Conservation (phyloP, 2,113 vertebrate genomes). For the Balaenoptera acutorostrata region DNA sequence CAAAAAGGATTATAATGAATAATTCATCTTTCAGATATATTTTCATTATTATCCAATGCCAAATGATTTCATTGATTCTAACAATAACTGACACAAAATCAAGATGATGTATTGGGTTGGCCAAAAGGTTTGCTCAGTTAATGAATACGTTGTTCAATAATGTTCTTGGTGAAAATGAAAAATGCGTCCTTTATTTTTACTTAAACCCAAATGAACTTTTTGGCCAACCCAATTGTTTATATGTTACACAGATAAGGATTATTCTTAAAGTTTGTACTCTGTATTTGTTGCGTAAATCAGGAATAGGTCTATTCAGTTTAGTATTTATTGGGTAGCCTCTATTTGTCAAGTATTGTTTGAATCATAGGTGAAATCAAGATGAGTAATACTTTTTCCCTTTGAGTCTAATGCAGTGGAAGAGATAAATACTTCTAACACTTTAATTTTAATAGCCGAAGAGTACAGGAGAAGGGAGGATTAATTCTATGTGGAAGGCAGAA, state of each 20-base stretch:
- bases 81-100: neutral
- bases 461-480: neutral
- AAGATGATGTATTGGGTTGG: neutral
- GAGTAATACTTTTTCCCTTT: neutral
- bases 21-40: conserved; percentile 28
- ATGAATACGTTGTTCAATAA: too few species aligned
- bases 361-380: neutral
- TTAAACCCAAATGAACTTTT: too few species aligned
- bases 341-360: neutral
- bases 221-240: neutral
- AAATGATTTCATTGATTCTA: conserved; percentile 26
- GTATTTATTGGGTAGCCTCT: neutral
- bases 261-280: neutral
- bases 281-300: neutral
- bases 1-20: neutral
- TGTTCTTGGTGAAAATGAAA: too few species aligned
- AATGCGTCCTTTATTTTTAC: too few species aligned
- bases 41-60: conserved; percentile 47
- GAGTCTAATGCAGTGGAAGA: neutral
- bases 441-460: conserved; percentile 24
- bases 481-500: neutral
- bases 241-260: conserved; percentile 3
- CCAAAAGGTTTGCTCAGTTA: too few species aligned
- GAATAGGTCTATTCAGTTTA: neutral
- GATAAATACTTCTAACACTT: neutral